Conservation (phyloP, 2,797 vertebrate species). For the Protosalanx chinensis region DNA sequence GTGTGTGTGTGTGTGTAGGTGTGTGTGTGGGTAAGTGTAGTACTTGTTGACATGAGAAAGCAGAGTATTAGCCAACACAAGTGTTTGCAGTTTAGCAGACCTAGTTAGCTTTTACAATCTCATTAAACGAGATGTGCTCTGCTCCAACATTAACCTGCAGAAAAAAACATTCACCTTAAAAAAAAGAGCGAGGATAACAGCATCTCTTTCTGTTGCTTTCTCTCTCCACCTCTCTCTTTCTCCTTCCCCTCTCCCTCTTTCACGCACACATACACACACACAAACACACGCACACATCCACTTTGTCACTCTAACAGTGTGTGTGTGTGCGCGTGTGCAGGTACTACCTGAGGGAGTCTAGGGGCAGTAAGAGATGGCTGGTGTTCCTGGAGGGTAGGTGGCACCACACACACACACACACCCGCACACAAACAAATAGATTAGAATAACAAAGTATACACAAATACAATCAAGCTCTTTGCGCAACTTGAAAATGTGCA, state of each 20-base stretch:
- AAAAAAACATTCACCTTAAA: not conserved
- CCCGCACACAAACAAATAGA: too few relatives aligned
- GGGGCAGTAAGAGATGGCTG: constrained; percentile 90
- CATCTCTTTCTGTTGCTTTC: not conserved
- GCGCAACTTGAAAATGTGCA: not conserved
- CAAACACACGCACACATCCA: not conserved
- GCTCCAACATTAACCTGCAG: not conserved
- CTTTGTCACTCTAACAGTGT: not conserved
- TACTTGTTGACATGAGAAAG: not conserved
- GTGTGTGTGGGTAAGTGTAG: not conserved
- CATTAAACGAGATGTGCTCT: not conserved
- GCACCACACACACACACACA: not conserved
- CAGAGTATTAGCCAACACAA: not conserved
- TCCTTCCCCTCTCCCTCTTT: not conserved
- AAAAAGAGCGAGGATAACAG: not conserved
- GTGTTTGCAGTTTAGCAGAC: not conserved
- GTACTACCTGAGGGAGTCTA: constrained; percentile 92
- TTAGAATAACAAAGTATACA: too few relatives aligned
- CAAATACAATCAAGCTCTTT: too few relatives aligned
- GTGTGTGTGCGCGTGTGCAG: constrained; percentile 53
- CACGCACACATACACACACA: too few relatives aligned
- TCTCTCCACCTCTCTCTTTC: not conserved
- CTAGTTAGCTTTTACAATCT: not conserved
- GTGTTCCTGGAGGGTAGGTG: constrained; percentile 89
- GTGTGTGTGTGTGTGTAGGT: not conserved